Evolutionary conservation across 2,113 vertebrate species (phyloP), one percentile per base, ranked within the genome.

Genomic region (Rhabdomys dilectus): DNA sequence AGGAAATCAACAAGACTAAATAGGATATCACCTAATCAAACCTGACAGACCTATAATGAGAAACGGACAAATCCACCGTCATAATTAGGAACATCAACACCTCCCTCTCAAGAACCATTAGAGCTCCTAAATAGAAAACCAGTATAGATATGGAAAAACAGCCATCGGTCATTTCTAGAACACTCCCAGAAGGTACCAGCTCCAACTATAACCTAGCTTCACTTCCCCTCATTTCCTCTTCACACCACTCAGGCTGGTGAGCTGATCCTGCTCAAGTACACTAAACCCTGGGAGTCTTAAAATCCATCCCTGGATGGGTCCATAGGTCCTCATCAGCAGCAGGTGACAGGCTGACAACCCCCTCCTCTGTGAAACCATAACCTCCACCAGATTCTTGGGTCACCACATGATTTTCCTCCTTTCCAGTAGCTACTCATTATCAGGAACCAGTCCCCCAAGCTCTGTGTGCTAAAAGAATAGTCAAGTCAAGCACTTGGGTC

Each of bases 1-100:
- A 91, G 58, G 70, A 93, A 91, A 93, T 88, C 72, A 87, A 24
- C 48, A 70, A 51, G 39, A 39, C 66, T 90, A 39, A 89, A 75
- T 15, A 53, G 6, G 1, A 58, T 2, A 70, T 56, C 34, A 42
- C 36, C 70, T 19, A 19, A 72, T n/a, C 48, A 70, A 70, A 36
- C 60, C 26, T 34, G 24, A 89, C n/a, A 21, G 19, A 80, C 77
- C 53, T 64, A 36, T n/a, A 42, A 29, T 22, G 7, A 84, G 10
- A 89, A 81, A 81, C 1, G 48, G 53, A 87, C 11, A 60, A 62
- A 87, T 56, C 58, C 51, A 21, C 13, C 31, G 12, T 78, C 72
- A 88, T 34, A 66, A 29, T 15, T n/a, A 22, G 36, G 12, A 22
- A 16, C n/a, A n/a, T 66, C 75, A 48, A 26, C 24, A 58, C 21